Conservation (phyloP, 2,888 invertebrate genomes). For the Netelia fuscicornis region DNA sequence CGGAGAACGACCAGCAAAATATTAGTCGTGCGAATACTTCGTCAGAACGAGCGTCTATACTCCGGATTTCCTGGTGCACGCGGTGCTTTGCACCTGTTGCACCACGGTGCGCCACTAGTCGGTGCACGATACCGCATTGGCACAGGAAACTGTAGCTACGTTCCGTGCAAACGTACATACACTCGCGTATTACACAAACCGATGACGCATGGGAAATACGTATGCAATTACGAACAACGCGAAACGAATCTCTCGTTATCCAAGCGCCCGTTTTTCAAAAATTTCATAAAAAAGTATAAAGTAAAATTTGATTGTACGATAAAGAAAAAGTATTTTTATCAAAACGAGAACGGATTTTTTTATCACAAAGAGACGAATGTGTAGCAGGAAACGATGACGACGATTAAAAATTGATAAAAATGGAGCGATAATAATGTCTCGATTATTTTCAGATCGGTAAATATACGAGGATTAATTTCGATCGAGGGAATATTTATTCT, state of each 20-base stretch:
- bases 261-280: conserved; percentile 14
- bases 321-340: neutral
- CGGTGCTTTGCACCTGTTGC: conserved; percentile 68
- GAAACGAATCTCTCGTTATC: conserved; percentile 51
- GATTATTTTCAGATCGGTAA: too few relatives aligned
- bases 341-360: too few relatives aligned
- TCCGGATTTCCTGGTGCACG: conserved; percentile 44
- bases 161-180: conserved; percentile 20
- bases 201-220: conserved; percentile 59
- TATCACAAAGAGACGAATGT: too few relatives aligned
- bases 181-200: conserved; percentile 36
- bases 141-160: conserved; percentile 15
- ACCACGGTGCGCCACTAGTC: conserved; percentile 53
- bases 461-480: too few relatives aligned
- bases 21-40: conserved; percentile 19
- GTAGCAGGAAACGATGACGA: too few relatives aligned
- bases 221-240: conserved; percentile 30
- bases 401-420: too few relatives aligned
- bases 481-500: too few relatives aligned
- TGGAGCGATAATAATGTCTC: too few relatives aligned
- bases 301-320: neutral
- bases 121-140: conserved; percentile 45
- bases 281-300: too few relatives aligned
- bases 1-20: conserved; percentile 39
- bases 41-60: conserved; percentile 36